phyloP scores from a whole-genome alignment of 2,113 vertebrate genomes.

The Hemiscyllium ocellatum region DNA sequence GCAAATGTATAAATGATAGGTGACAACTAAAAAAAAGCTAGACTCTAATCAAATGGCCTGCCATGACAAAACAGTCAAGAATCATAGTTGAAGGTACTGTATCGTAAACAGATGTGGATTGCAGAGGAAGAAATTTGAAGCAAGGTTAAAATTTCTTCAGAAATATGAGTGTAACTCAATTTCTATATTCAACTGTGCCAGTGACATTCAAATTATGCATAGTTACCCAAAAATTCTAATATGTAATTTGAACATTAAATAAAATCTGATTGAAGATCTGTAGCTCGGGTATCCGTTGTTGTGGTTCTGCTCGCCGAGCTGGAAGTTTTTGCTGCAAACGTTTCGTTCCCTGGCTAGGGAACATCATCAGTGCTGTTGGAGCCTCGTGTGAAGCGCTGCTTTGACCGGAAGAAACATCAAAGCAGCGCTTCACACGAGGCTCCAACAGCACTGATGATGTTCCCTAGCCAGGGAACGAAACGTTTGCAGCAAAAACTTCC shows the following conservation, averaged over 20 bases:
- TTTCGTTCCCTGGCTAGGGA: too few species aligned
- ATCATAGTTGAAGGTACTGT: background rate
- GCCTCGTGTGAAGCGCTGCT: too few species aligned
- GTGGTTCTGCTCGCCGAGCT: too few species aligned
- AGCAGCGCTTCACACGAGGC: too few species aligned
- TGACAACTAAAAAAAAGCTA: background rate
- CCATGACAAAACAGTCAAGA: background rate
- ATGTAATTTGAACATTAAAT: background rate
- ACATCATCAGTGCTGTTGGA: too few species aligned
- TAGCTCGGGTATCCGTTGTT: too few species aligned
- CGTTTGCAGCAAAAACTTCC: too few species aligned
- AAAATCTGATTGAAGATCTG: too few species aligned
- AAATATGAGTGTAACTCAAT: background rate
- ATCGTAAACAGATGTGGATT: background rate
- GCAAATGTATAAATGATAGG: background rate
- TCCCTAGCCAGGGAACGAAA: too few species aligned
- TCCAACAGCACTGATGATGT: too few species aligned
- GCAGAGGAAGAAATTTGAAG: background rate
- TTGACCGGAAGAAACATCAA: too few species aligned
- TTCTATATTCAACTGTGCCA: background rate
- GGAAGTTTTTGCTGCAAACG: too few species aligned
- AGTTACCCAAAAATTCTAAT: background rate
- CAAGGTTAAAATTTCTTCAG: background rate
- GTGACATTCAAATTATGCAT: background rate
- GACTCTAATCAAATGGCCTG: background rate